Percentiles rank a stretch among this genome's conserved stretches.
Conservation (phyloP, 2,113 vertebrate genomes). For the Paralichthys olivaceus region DNA sequence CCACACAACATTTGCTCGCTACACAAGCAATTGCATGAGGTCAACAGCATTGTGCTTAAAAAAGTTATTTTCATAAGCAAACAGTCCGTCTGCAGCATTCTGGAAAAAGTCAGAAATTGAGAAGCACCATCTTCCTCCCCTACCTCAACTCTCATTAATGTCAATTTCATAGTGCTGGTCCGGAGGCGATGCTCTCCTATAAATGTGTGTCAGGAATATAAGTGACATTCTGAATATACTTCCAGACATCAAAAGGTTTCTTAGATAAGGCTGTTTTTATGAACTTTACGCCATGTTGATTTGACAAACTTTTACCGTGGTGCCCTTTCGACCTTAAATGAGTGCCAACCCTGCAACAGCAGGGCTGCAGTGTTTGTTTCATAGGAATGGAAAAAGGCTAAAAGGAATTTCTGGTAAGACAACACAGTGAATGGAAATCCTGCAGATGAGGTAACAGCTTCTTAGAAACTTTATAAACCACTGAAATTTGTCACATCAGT, state of each 20-base stretch:
- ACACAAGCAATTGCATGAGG: slow-evolving; percentile 16
- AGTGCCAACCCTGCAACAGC: not conserved
- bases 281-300: slow-evolving; percentile 6
- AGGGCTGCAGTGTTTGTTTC: not conserved
- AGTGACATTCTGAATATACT: slow-evolving; percentile 76
- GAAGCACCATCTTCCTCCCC: slow-evolving; percentile 47
- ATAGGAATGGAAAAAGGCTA: not conserved
- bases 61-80: slow-evolving; percentile 39
- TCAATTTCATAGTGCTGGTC: slow-evolving; percentile 79
- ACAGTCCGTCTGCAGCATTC: slow-evolving; percentile 42
- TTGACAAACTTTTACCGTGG: slow-evolving; percentile 41
- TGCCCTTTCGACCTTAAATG: slow-evolving; percentile 57
- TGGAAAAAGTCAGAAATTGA: slow-evolving; percentile 67
- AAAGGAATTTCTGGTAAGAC: slow-evolving; percentile 24
- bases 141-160: slow-evolving; percentile 80
- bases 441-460: slow-evolving; percentile 34
- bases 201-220: slow-evolving; percentile 67
- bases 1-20: not conserved
- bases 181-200: slow-evolving; percentile 50
- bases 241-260: slow-evolving; percentile 71
- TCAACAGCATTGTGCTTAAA: slow-evolving; percentile 23
- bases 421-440: not conserved
- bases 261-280: slow-evolving; percentile 75
- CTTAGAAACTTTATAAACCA: slow-evolving; percentile 37
- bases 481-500: slow-evolving; percentile 44